Evolutionary conservation across 2,888 invertebrate genomes (phyloP).

Genomic region (Pristionchus fissidentatus): DNA sequence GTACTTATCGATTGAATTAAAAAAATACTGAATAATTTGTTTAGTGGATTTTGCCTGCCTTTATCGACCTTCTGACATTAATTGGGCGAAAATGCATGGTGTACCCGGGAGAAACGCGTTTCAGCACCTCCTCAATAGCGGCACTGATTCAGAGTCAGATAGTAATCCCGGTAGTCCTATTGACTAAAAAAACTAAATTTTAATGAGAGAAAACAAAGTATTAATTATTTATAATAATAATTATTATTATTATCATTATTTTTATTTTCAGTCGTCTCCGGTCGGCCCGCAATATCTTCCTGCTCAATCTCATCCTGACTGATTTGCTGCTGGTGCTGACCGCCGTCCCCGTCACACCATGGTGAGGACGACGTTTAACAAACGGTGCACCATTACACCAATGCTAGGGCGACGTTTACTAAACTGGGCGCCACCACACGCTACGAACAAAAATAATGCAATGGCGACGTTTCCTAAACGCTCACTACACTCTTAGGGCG

Average conservation of each 20-base stretch:
- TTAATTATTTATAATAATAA: neutral
- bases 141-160: too few relatives aligned
- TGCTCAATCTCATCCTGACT: conserved; percentile 74
- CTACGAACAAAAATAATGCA: too few relatives aligned
- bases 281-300: conserved; percentile 74
- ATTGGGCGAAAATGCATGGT: too few relatives aligned
- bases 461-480: too few relatives aligned
- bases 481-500: too few relatives aligned
- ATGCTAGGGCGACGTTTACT: neutral
- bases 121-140: too few relatives aligned
- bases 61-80: too few relatives aligned
- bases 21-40: too few relatives aligned
- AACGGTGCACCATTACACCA: neutral
- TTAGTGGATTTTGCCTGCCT: too few relatives aligned
- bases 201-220: neutral
- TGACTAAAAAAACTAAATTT: neutral
- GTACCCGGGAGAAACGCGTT: neutral
- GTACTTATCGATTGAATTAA: too few relatives aligned
- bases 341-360: conserved; percentile 73
- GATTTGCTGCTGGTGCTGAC: conserved; percentile 74
- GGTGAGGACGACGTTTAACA: conserved; percentile 55
- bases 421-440: too few relatives aligned
- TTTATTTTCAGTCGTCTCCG: conserved; percentile 64
- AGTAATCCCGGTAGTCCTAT: too few relatives aligned
- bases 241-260: neutral